Percentiles rank a stretch among this genome's conserved stretches.
These are phyloP conservation scores for Drosophila meridiana DNA, from an alignment of 2,888 invertebrate genomes.

Conservation along the genomic window DNA sequence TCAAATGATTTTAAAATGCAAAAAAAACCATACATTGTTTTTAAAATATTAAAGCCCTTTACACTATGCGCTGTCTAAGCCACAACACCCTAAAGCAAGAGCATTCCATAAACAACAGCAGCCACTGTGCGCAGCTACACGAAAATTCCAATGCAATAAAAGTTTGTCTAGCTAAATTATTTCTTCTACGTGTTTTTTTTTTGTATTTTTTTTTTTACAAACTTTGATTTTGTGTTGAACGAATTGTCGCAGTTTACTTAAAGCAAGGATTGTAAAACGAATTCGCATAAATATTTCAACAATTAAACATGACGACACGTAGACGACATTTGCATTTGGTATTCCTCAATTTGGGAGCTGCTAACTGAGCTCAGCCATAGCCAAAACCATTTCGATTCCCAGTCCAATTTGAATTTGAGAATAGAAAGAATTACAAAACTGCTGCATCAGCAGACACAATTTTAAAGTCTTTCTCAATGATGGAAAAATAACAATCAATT, in stretches of 20 bases:
- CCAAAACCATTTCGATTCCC: slow-evolving; percentile 30
- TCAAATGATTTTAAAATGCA: too few species aligned
- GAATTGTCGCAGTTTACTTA: slow-evolving; percentile 16
- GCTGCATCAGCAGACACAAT: slow-evolving; percentile 55
- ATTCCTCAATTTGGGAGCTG: background rate
- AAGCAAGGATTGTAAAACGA: slow-evolving; percentile 17
- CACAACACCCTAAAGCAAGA: background rate
- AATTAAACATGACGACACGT: slow-evolving; percentile 17
- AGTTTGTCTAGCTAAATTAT: slow-evolving; percentile 31
- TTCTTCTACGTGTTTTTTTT: background rate
- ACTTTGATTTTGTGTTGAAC: slow-evolving; percentile 30
- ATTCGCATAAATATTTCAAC: slow-evolving; percentile 48
- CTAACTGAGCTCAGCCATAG: background rate
- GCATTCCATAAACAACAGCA: slow-evolving; percentile 10
- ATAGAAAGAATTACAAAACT: slow-evolving; percentile 27
- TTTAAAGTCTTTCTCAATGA: slow-evolving; percentile 12
- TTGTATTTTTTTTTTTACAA: background rate
- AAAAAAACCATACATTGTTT: too few species aligned
- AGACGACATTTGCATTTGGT: slow-evolving; percentile 13
- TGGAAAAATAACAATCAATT: slow-evolving; percentile 52
- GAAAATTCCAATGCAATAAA: slow-evolving; percentile 47
- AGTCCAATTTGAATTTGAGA: slow-evolving; percentile 33
- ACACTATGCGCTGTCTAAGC: background rate
- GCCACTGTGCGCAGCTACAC: slow-evolving; percentile 23
- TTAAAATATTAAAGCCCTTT: too few species aligned